These are phyloP conservation scores for Drosophila flavopinicola DNA, from an alignment of 2,888 invertebrate species.

Conservation along the genomic window DNA sequence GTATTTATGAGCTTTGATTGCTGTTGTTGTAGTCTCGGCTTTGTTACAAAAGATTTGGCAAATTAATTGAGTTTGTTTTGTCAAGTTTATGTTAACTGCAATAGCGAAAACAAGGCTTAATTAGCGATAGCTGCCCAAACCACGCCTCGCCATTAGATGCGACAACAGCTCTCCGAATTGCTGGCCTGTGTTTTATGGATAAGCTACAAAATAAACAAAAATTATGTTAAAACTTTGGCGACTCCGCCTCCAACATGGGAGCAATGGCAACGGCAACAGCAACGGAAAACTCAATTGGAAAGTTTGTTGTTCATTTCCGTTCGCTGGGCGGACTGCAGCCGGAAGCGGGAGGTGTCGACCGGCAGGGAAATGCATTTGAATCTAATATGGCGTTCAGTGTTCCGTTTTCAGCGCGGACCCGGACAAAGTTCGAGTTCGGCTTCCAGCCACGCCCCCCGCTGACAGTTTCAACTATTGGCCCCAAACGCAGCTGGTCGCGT, in stretches of 20 bases:
- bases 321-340: slow-evolving; percentile 32
- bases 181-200: slow-evolving; percentile 49
- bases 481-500: slow-evolving; percentile 21
- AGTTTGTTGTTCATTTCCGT: slow-evolving; percentile 76
- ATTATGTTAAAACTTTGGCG: slow-evolving; percentile 64
- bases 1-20: slow-evolving; percentile 72
- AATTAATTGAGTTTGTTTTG: slow-evolving; percentile 38
- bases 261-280: slow-evolving; percentile 16
- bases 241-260: slow-evolving; percentile 27
- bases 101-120: slow-evolving; percentile 41
- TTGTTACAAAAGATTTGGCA: slow-evolving; percentile 37
- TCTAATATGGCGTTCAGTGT: slow-evolving; percentile 75
- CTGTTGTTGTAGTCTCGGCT: slow-evolving; percentile 24
- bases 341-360: slow-evolving; percentile 68
- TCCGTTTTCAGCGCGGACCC: slow-evolving; percentile 46
- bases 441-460: slow-evolving; percentile 31
- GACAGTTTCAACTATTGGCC: slow-evolving; percentile 45
- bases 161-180: slow-evolving; percentile 13
- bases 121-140: slow-evolving; percentile 25
- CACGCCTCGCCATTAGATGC: slow-evolving; percentile 1
- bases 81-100: slow-evolving; percentile 52
- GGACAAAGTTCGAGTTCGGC: slow-evolving; percentile 39
- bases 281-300: slow-evolving; percentile 79
- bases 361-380: slow-evolving; percentile 72
- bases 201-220: slow-evolving; percentile 67